phyloP scores from a whole-genome alignment of 2,113 vertebrate genomes.

The Galemys pyrenaicus region DNA sequence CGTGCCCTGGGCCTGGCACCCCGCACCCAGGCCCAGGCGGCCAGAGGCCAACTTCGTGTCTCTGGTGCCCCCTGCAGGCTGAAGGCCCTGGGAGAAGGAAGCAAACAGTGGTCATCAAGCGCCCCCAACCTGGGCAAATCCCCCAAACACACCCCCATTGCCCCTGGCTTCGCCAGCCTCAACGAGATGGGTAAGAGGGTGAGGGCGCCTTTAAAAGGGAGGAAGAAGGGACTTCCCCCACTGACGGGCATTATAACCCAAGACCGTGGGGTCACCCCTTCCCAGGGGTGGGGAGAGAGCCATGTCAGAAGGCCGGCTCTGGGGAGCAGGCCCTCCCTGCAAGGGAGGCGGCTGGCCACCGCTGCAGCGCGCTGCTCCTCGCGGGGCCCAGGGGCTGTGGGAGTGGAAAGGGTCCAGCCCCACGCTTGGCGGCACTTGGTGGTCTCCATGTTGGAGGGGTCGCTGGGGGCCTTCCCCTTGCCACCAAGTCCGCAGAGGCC shows the following conservation, averaged over 20 bases:
- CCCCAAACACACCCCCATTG: constrained; percentile 91
- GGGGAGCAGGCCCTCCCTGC: no score
- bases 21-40: fast-evolving
- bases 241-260: background rate
- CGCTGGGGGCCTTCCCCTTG: background rate
- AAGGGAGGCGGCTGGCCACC: no score
- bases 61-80: constrained; percentile 81
- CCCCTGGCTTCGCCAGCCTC: constrained; percentile 91
- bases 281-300: background rate
- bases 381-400: background rate
- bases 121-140: constrained; percentile 95
- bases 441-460: background rate
- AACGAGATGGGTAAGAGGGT: constrained; percentile 93
- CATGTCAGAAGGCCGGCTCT: no score
- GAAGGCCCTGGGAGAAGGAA: constrained; percentile 91
- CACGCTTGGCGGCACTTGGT: background rate
- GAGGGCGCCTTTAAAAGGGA: background rate
- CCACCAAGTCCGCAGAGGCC: background rate
- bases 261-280: background rate
- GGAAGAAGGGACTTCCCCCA: background rate
- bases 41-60: background rate
- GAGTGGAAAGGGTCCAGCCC: background rate
- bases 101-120: constrained; percentile 94
- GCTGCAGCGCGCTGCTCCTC: no score
- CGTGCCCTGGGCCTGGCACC: background rate